phyloP scores from a whole-genome alignment of 2,888 invertebrate species.

The Xanthostigma xanthostigma region DNA sequence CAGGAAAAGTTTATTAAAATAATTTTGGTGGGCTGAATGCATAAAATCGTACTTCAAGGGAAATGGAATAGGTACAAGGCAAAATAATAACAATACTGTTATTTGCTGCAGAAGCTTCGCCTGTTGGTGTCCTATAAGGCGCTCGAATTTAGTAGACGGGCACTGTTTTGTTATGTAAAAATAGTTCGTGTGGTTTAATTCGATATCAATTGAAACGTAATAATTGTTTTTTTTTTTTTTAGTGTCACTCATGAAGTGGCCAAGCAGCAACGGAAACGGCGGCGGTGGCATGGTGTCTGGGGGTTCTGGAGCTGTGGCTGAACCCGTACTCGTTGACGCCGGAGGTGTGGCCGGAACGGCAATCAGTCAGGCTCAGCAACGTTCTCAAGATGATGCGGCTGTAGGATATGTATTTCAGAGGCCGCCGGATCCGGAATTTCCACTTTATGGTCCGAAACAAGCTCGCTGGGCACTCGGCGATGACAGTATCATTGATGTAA shows the following conservation, averaged over 20 bases:
- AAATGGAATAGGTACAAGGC: too few species aligned
- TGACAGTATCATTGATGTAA: slow-evolving; percentile 75
- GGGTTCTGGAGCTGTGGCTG: slow-evolving; percentile 45
- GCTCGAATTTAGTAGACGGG: too few species aligned
- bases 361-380: slow-evolving; percentile 52
- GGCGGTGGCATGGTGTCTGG: slow-evolving; percentile 34
- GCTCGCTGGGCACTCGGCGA: slow-evolving; percentile 81
- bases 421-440: slow-evolving; percentile 68
- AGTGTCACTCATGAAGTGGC: slow-evolving; percentile 55
- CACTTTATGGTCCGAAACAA: slow-evolving; percentile 54
- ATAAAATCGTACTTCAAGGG: too few species aligned
- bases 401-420: slow-evolving; percentile 86
- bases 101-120: too few species aligned
- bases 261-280: slow-evolving; percentile 6
- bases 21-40: too few species aligned
- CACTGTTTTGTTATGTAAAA: too few species aligned
- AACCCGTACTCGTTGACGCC: slow-evolving; percentile 18
- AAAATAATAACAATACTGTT: too few species aligned
- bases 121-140: too few species aligned
- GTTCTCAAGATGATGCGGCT: slow-evolving; percentile 78
- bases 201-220: neutral
- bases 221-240: slow-evolving; percentile 8
- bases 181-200: too few species aligned
- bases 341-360: slow-evolving; percentile 32
- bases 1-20: too few species aligned